Conservation (phyloP, 2,113 vertebrate species). For the Enhydra lutris region DNA sequence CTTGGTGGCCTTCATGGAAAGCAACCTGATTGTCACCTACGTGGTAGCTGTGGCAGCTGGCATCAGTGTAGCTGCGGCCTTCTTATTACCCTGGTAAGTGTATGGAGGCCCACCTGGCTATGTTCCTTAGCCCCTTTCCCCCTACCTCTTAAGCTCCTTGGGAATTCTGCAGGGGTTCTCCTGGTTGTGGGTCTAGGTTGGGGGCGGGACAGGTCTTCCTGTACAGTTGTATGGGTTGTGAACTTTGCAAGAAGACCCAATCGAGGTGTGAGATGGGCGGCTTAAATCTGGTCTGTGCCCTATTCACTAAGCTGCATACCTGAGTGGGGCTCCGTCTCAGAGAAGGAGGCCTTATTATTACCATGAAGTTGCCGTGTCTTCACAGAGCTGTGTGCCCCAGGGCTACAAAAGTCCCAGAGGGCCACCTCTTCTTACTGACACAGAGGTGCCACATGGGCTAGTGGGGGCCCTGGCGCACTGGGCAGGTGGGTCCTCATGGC, state of each 20-base stretch:
- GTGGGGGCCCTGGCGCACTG: neutral
- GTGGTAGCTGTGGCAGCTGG: constrained; percentile 89
- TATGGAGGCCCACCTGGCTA: neutral
- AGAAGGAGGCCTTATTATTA: neutral
- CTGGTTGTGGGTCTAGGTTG: neutral
- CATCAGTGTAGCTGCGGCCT: constrained; percentile 92
- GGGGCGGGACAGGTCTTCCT: neutral
- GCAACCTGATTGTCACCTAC: constrained; percentile 88
- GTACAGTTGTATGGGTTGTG: neutral
- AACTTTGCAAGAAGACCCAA: neutral
- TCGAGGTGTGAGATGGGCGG: neutral
- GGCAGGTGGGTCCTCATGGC: neutral
- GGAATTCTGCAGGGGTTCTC: neutral
- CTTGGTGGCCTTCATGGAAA: constrained; percentile 82
- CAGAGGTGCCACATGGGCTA: neutral
- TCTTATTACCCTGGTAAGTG: constrained; percentile 93
- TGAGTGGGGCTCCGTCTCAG: neutral
- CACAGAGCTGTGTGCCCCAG: neutral
- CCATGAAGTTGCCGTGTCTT: neutral
- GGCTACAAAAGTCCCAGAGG: neutral
- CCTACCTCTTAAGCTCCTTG: neutral
- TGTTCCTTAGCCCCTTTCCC: neutral
- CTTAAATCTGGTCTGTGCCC: neutral
- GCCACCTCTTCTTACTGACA: neutral
- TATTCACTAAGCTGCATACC: neutral